These are phyloP conservation scores for Sebastes jordani DNA, from an alignment of 2,797 vertebrate genomes.

Conservation along the genomic window DNA sequence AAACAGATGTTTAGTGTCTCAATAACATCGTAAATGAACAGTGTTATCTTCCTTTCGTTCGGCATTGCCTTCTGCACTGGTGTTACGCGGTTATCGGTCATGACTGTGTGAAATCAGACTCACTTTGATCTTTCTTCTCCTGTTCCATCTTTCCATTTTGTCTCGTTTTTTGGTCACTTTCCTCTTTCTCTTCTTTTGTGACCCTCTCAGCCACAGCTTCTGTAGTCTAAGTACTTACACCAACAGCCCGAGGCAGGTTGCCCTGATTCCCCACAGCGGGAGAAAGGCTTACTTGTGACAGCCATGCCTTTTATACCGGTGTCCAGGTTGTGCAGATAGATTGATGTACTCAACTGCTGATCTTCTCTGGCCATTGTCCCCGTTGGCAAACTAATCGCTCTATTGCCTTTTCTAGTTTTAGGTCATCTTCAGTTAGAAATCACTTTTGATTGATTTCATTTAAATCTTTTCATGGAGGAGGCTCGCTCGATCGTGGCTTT, in stretches of 20 bases:
- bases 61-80: not conserved
- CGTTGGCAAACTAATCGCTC: slow-evolving; percentile 14
- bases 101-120: slow-evolving; percentile 25
- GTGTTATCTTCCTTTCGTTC: not conserved
- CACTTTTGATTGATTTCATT: slow-evolving; percentile 8
- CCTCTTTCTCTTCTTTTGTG: slow-evolving; percentile 44
- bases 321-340: slow-evolving; percentile 41
- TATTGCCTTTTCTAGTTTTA: not conserved
- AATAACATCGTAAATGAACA: not conserved
- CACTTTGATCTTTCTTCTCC: slow-evolving; percentile 22
- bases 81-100: not conserved
- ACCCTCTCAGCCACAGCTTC: slow-evolving; percentile 48
- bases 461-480: not conserved
- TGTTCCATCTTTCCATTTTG: slow-evolving; percentile 30
- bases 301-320: slow-evolving; percentile 38
- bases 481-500: not conserved
- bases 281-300: slow-evolving; percentile 43
- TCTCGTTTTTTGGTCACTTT: slow-evolving; percentile 30
- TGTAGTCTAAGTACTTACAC: slow-evolving; percentile 63
- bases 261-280: slow-evolving; percentile 65
- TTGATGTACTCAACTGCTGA: slow-evolving; percentile 41
- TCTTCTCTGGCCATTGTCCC: slow-evolving; percentile 21
- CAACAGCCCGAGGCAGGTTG: slow-evolving; percentile 61
- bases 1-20: slow-evolving; percentile 1
- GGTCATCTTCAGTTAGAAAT: not conserved